These are phyloP conservation scores for Lota lota DNA, from an alignment of 2,113 vertebrate genomes.

Conservation along the genomic window DNA sequence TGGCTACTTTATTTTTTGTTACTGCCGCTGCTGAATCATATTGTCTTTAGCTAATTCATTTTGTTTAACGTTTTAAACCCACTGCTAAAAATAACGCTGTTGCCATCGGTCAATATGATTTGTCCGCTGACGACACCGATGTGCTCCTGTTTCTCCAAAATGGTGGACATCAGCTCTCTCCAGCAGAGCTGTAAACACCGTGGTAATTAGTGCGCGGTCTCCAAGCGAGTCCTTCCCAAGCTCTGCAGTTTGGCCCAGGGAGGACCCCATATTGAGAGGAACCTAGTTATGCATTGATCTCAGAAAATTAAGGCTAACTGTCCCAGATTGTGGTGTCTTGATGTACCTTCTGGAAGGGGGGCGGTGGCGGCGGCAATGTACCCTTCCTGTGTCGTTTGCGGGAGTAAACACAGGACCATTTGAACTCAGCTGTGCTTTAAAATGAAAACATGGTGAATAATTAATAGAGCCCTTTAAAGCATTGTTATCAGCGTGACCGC, in stretches of 20 bases:
- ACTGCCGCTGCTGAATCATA: too few relatives aligned
- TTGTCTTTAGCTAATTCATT: too few relatives aligned
- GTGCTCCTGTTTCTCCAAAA: conserved; percentile 36
- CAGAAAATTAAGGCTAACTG: conserved; percentile 67
- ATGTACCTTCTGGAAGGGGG: conserved; percentile 66
- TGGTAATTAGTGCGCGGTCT: conserved; percentile 65
- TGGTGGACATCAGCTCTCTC: conserved; percentile 58
- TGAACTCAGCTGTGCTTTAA: conserved; percentile 51
- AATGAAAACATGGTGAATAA: conserved; percentile 70
- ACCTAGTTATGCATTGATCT: conserved; percentile 71
- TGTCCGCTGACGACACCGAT: not conserved
- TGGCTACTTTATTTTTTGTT: too few relatives aligned
- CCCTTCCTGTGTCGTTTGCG: conserved; percentile 44
- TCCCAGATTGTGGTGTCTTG: conserved; percentile 64
- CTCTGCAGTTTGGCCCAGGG: conserved; percentile 57
- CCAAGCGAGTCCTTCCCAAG: conserved; percentile 55
- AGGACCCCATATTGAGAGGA: conserved; percentile 69
- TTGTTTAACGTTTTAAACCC: too few relatives aligned
- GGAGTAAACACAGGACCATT: conserved; percentile 56
- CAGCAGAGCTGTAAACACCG: conserved; percentile 66
- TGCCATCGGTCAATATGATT: not conserved
- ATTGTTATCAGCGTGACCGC: conserved; percentile 57
- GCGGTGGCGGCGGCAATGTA: conserved; percentile 26
- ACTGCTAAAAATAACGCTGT: too few relatives aligned
- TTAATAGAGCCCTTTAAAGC: conserved; percentile 65